These are phyloP conservation scores for Dryomyza anilis DNA, from an alignment of 2,888 invertebrate species.

Conservation along the genomic window DNA sequence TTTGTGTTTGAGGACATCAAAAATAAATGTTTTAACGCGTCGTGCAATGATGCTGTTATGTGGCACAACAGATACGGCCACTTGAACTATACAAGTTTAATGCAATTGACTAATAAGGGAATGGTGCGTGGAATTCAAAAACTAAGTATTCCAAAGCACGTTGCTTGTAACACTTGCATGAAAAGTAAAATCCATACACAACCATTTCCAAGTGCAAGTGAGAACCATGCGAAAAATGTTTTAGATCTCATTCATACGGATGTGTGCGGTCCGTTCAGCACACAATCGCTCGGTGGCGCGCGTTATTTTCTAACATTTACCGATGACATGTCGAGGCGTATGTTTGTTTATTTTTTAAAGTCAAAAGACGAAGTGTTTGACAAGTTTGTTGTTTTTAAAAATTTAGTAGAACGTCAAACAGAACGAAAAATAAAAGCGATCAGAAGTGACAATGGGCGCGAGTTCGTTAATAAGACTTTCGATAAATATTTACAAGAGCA, in stretches of 20 bases:
- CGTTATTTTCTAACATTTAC: not conserved
- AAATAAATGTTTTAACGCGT: too few species aligned
- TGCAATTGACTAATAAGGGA: not conserved
- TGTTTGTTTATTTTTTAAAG: conserved; percentile 10
- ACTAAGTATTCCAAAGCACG: not conserved
- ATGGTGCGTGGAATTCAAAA: not conserved
- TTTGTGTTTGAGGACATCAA: too few species aligned
- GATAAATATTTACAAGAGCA: conserved; percentile 27
- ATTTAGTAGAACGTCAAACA: conserved; percentile 5
- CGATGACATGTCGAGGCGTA: conserved; percentile 3
- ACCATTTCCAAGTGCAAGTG: not conserved
- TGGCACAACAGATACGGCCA: not conserved
- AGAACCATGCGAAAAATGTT: not conserved
- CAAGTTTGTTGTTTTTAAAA: conserved; percentile 6
- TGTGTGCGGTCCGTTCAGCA: conserved; percentile 25
- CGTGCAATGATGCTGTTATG: not conserved
- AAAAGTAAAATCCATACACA: not conserved
- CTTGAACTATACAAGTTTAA: not conserved
- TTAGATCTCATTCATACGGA: conserved; percentile 12
- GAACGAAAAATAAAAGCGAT: conserved; percentile 22
- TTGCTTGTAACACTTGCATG: not conserved
- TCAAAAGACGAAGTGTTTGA: conserved; percentile 10
- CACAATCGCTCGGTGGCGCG: not conserved
- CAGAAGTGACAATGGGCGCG: conserved; percentile 7
- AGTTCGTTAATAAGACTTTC: conserved; percentile 25